Conservation (phyloP, 2,888 invertebrate genomes). For the Pterobdella sp. region DNA sequence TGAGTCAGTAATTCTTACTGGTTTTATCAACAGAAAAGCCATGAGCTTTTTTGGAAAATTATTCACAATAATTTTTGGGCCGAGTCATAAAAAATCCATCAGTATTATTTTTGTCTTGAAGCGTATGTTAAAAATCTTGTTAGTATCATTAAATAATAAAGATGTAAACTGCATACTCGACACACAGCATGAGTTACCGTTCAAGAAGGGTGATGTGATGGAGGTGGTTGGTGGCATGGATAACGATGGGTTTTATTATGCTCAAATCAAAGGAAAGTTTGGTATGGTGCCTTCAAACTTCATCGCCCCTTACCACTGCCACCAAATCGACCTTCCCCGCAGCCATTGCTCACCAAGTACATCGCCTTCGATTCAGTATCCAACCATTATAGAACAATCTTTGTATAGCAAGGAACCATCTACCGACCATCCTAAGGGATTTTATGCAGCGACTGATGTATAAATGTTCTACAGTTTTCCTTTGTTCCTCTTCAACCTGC, state of each 20-base stretch:
- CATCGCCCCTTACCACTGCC: slow-evolving; percentile 53
- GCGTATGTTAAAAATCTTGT: too few relatives aligned
- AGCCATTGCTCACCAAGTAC: background rate
- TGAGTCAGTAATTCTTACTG: slow-evolving; percentile 49
- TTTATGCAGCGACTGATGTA: too few relatives aligned
- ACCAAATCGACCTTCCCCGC: background rate
- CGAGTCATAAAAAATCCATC: background rate
- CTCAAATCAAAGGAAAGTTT: slow-evolving; percentile 84
- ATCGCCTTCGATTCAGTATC: background rate
- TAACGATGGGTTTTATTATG: slow-evolving; percentile 97
- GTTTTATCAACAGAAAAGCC: background rate
- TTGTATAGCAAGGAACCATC: too few relatives aligned
- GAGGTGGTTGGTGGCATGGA: slow-evolving; percentile 97
- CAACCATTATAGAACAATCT: background rate
- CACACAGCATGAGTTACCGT: slow-evolving; percentile 84
- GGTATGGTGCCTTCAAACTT: slow-evolving; percentile 98
- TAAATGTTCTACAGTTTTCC: too few relatives aligned
- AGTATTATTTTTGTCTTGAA: background rate
- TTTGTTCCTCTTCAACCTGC: too few relatives aligned
- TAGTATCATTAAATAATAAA: too few relatives aligned
- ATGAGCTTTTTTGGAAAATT: background rate
- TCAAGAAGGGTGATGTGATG: slow-evolving; percentile 91
- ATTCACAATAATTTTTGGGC: background rate
- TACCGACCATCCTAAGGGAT: too few relatives aligned
- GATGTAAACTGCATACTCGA: too few relatives aligned